A percentile compares a stretch with the other conserved stretches of the same genome.
phyloP scores from a whole-genome alignment of 2,797 vertebrate species.

The Chelmon rostratus region DNA sequence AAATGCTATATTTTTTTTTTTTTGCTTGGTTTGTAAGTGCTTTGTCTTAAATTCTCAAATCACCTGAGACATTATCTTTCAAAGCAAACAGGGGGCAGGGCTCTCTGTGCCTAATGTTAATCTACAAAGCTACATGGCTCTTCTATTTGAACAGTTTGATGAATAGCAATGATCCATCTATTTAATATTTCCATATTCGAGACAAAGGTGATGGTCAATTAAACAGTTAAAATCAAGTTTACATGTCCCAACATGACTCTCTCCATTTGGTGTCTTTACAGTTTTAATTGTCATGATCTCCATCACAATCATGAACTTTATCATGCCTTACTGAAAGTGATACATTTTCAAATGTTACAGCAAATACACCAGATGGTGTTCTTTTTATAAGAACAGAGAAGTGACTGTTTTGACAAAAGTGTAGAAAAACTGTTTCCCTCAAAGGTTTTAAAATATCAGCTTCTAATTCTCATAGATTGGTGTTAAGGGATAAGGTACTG shows the following conservation, averaged over 20 bases:
- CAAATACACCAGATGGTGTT: slow-evolving; percentile 23
- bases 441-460: slow-evolving; percentile 29
- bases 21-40: not conserved
- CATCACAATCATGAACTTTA: not conserved
- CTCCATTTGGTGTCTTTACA: not conserved
- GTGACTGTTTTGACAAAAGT: not conserved
- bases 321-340: not conserved
- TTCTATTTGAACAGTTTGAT: slow-evolving; percentile 28
- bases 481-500: slow-evolving; percentile 3
- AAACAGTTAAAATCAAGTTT: not conserved
- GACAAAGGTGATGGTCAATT: not conserved
- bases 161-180: slow-evolving; percentile 1
- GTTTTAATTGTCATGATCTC: slow-evolving; percentile 10
- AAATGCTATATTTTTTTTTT: not conserved
- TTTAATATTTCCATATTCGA: not conserved
- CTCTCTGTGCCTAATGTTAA: not conserved
- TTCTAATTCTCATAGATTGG: slow-evolving; percentile 14
- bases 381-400: slow-evolving; percentile 13
- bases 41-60: slow-evolving; percentile 14
- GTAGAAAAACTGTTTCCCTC: not conserved
- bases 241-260: not conserved
- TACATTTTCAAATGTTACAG: slow-evolving; percentile 11
- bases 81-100: slow-evolving; percentile 1
- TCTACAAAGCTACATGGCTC: slow-evolving; percentile 5
- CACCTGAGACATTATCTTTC: slow-evolving; percentile 1